Conservation (phyloP, 64 coral and sea anemone species). For the Stichodactyla helianthus region DNA sequence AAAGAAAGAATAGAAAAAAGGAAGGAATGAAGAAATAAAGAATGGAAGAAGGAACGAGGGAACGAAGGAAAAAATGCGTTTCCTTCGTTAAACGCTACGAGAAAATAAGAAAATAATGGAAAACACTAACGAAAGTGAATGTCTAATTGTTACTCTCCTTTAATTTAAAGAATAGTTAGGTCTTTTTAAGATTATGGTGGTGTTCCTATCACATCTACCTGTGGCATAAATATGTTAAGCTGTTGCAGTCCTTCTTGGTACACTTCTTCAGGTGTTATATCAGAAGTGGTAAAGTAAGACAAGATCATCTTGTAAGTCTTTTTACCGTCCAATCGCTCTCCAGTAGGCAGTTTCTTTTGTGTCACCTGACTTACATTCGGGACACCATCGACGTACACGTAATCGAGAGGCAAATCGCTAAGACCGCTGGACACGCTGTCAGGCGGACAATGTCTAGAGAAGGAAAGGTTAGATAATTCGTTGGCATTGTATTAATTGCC, state of each 20-base stretch:
- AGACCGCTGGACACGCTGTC: constrained; percentile 81
- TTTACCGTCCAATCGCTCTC: constrained; percentile 30
- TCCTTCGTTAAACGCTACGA: too few relatives aligned
- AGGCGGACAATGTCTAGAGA: constrained; percentile 73
- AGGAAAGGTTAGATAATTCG: not conserved
- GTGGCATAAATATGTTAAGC: constrained; percentile 42
- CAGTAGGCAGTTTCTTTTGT: constrained; percentile 49
- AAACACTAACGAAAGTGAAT: too few relatives aligned
- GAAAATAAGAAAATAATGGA: too few relatives aligned
- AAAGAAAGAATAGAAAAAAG: not conserved
- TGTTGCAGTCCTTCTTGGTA: constrained; percentile 45
- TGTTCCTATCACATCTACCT: constrained; percentile 3
- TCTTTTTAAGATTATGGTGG: too few relatives aligned
- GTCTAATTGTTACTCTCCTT: too few relatives aligned
- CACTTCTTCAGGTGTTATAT: constrained; percentile 67
- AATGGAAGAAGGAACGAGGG: not conserved
- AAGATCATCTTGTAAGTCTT: constrained; percentile 66
- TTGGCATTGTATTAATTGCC: too few relatives aligned
- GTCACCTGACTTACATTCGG: constrained; percentile 52
- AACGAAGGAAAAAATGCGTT: too few relatives aligned
- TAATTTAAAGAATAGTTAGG: too few relatives aligned
- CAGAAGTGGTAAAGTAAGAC: constrained; percentile 71
- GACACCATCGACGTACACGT: constrained; percentile 67
- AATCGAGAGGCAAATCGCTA: constrained; percentile 67
- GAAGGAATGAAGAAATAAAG: not conserved